Evolutionary conservation across 2,113 vertebrate genomes (phyloP).

Genomic region (Diglossa brunneiventris): DNA sequence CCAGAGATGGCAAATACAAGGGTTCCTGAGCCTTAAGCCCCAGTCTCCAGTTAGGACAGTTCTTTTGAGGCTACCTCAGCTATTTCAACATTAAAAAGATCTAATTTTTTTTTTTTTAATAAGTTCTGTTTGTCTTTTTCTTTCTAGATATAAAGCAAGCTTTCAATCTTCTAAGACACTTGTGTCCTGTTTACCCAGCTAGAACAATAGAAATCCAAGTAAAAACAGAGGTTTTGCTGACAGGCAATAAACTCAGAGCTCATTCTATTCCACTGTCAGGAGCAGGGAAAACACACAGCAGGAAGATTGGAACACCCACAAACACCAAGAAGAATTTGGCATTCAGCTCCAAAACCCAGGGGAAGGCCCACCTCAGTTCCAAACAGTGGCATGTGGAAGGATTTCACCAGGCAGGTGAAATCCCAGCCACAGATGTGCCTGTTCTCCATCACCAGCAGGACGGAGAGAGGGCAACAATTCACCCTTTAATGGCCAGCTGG

Average conservation of each 20-base stretch:
- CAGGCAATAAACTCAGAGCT: neutral
- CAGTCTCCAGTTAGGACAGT: neutral
- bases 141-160: neutral
- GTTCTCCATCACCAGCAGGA: neutral
- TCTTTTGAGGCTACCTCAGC: neutral
- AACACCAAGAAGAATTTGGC: neutral
- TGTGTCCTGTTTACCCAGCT: neutral
- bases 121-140: neutral
- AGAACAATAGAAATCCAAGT: neutral
- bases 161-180: neutral
- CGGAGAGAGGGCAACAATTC: neutral
- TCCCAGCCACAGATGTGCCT: neutral
- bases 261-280: neutral
- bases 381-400: fast-evolving
- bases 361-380: neutral
- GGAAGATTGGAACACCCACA: neutral
- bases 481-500: neutral
- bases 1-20: neutral
- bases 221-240: neutral
- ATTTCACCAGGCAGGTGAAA: neutral
- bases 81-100: neutral
- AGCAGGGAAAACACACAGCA: neutral
- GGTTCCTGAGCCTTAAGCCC: neutral
- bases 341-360: neutral
- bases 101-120: neutral